phyloP scores from a whole-genome alignment of 2,797 vertebrate genomes.

The Melanotaenia maccullochi region DNA sequence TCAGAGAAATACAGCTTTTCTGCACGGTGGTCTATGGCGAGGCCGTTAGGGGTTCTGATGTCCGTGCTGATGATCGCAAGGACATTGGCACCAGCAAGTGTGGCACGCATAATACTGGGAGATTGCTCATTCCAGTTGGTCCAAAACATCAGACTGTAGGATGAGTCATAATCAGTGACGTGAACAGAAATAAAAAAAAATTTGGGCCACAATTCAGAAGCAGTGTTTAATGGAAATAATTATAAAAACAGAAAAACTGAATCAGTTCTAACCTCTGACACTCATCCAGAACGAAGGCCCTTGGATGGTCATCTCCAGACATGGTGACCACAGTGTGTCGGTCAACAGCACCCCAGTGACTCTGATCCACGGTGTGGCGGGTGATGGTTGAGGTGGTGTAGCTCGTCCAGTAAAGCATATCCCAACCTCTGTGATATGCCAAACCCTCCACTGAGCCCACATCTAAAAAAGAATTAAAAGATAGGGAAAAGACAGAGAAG shows the following conservation, averaged over 20 bases:
- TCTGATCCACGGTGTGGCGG: conserved; percentile 95
- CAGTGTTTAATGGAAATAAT: background rate
- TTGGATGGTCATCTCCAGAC: conserved; percentile 96
- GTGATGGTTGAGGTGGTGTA: conserved; percentile 97
- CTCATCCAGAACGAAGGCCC: conserved; percentile 96
- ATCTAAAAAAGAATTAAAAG: conserved; percentile 76
- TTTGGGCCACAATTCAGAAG: background rate
- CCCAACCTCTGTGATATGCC: conserved; percentile 95
- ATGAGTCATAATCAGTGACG: conserved; percentile 8
- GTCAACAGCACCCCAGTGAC: conserved; percentile 88
- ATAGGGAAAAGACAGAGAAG: background rate
- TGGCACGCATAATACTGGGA: conserved; percentile 97
- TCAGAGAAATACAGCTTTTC: conserved; percentile 99
- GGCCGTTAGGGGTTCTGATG: conserved; percentile 94
- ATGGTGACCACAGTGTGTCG: conserved; percentile 96
- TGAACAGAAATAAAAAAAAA: background rate
- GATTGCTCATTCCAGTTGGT: conserved; percentile 99
- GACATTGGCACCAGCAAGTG: conserved; percentile 90
- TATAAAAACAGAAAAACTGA: background rate
- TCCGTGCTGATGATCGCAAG: conserved; percentile 94
- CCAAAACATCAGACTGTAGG: conserved; percentile 96
- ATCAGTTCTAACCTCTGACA: conserved; percentile 89
- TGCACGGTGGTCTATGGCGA: conserved; percentile 96
- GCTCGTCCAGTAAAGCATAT: conserved; percentile 97
- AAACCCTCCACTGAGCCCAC: conserved; percentile 97